phyloP scores from a whole-genome alignment of 2,797 vertebrate genomes.

The Cyclopterus lumpus region DNA sequence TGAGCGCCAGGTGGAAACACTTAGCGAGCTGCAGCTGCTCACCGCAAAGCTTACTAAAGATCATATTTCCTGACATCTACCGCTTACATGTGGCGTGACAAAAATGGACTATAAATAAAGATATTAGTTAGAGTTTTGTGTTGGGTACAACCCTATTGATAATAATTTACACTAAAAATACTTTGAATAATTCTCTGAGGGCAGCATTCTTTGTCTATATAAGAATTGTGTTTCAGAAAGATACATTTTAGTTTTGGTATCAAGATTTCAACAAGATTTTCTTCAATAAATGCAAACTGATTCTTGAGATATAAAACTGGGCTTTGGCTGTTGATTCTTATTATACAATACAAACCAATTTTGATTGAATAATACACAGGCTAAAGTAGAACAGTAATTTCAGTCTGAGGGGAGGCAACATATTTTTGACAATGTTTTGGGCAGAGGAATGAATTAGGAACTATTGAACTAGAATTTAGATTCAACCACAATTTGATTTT shows the following conservation, averaged over 20 bases:
- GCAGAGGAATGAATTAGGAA: neutral
- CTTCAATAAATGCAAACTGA: neutral
- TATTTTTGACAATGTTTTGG: neutral
- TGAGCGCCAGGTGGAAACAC: slow-evolving; percentile 45
- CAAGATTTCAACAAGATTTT: neutral
- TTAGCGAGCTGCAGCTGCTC: slow-evolving; percentile 43
- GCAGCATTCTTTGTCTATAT: neutral
- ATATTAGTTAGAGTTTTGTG: neutral
- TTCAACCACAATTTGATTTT: neutral
- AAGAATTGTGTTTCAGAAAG: neutral
- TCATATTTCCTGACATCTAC: slow-evolving; percentile 26
- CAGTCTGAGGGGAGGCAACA: neutral
- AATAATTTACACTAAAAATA: neutral
- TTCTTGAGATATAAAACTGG: neutral
- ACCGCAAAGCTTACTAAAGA: slow-evolving; percentile 26
- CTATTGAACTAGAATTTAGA: neutral
- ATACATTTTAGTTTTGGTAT: neutral
- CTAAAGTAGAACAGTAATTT: slow-evolving; percentile 1
- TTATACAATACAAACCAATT: neutral
- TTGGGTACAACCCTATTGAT: neutral
- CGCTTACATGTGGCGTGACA: slow-evolving; percentile 15
- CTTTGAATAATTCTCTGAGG: neutral
- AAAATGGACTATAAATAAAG: neutral
- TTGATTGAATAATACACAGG: neutral
- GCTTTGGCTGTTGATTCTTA: neutral